A percentile compares a stretch with the other conserved stretches of the same genome.
Conservation (phyloP, 2,797 vertebrate genomes). For the Melanitta fusca region DNA sequence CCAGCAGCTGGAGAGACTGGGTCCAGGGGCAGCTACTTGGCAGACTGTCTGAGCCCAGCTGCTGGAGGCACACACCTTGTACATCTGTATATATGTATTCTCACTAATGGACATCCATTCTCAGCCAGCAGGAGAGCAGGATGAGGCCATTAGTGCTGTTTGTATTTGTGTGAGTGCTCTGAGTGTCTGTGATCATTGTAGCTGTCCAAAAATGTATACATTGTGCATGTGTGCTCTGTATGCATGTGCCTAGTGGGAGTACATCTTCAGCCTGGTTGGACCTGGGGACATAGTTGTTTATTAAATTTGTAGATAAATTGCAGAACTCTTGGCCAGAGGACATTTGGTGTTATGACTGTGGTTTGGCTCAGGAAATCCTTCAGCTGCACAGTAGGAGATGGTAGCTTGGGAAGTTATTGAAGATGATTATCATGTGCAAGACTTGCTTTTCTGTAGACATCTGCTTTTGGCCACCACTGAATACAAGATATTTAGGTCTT, state of each 20-base stretch:
- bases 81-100: background rate
- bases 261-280: background rate
- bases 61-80: background rate
- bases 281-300: background rate
- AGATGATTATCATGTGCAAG: background rate
- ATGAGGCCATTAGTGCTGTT: background rate
- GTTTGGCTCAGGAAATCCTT: background rate
- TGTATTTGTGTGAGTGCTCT: background rate
- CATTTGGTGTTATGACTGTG: background rate
- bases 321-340: background rate
- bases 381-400: background rate
- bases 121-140: background rate
- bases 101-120: background rate
- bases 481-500: background rate
- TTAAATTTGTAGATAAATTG: background rate
- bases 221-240: background rate
- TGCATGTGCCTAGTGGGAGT: background rate
- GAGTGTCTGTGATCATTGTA: background rate
- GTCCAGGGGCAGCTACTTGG: background rate
- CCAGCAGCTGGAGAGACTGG: background rate
- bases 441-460: background rate
- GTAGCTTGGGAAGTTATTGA: background rate
- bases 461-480: background rate
- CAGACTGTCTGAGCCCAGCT: background rate
- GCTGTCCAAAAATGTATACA: fast-evolving